Base-by-base conservation (phyloP, 2,797 vertebrate genomes). In the Falco biarmicus region DNA sequence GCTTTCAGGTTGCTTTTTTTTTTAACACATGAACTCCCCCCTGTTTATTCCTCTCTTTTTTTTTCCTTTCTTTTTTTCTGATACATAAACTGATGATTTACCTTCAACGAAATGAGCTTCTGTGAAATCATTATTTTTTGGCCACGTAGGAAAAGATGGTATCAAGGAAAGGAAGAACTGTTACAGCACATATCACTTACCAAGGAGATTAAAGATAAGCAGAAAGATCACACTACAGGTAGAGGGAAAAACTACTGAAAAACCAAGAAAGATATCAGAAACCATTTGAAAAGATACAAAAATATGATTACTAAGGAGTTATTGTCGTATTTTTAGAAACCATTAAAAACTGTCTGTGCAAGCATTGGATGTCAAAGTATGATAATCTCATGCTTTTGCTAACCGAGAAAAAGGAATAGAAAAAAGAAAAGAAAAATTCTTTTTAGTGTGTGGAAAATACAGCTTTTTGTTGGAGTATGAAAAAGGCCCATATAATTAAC, bases 201-300 rank as follows among this genome's bases (percentile, higher is more conserved):
- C 94, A 95, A 96, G 78, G 87, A 98, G 95, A 98, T 96, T 87
- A 95, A 90, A 96, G 95, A 98, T 95, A 98, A 95, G 91, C 60
- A 94, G 45, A 94, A 92, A 96, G 63, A 90, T 93, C 87, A 89
- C 34, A 82, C 73, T 95, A 95, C 93, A 98, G 96, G 97, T 97
- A 97, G 75, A 88, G 75, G 43, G 48, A n/a, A 89, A 94, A 96
- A 87, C n/a, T 92, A 80, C 77, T 74, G 84, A 65, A 92, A 75
- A 95, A 66, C 34, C 94, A 68, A 88, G 76, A 94, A 83, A 83
- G 20, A 64, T 68, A 93, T 29, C 56, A 87, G 88, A 90, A 97
- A 84, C 54, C 60, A 73, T 83, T 96, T 81, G 29, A 84, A 87
- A 89, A 86, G 1, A 87, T 69, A 61, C 7, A 41, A 63, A 95